phyloP scores from a whole-genome alignment of 2,888 invertebrate species.

The Willowsia nigromaculata region DNA sequence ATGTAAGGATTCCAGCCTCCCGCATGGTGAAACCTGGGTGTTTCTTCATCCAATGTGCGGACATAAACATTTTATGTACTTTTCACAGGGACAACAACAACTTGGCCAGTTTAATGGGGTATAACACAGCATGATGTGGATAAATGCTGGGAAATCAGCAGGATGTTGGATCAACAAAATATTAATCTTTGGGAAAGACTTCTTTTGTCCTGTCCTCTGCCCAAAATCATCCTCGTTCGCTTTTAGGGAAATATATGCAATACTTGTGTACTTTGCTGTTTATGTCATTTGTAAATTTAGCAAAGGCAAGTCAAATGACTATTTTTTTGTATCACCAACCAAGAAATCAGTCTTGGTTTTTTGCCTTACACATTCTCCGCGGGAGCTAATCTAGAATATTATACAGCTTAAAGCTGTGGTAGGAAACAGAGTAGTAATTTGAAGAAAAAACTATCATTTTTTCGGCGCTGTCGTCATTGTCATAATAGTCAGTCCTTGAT shows the following conservation, averaged over 20 bases:
- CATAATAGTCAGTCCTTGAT: constrained; percentile 41
- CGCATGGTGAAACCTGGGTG: constrained; percentile 71
- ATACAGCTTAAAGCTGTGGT: constrained; percentile 40
- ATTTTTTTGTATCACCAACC: constrained; percentile 35
- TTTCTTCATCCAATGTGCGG: constrained; percentile 71
- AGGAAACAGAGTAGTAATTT: constrained; percentile 52
- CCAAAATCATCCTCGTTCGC: constrained; percentile 32
- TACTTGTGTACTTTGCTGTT: background rate
- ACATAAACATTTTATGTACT: constrained; percentile 72
- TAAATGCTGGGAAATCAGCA: constrained; percentile 77
- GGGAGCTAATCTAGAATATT: constrained; percentile 70
- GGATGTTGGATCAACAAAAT: constrained; percentile 78
- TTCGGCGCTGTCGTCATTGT: constrained; percentile 9
- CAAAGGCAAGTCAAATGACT: constrained; percentile 50
- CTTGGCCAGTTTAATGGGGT: constrained; percentile 74
- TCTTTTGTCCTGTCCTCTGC: constrained; percentile 69
- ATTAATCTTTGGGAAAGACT: constrained; percentile 76
- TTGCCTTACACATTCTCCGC: constrained; percentile 68
- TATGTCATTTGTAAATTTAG: background rate
- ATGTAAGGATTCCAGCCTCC: constrained; percentile 72
- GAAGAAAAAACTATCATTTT: constrained; percentile 11
- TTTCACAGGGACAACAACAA: constrained; percentile 73
- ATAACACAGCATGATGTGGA: constrained; percentile 75
- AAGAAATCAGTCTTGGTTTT: constrained; percentile 63
- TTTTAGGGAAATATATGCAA: background rate